These are phyloP conservation scores for Uromys caudimaculatus DNA, from an alignment of 2,797 vertebrate genomes.

Conservation along the genomic window DNA sequence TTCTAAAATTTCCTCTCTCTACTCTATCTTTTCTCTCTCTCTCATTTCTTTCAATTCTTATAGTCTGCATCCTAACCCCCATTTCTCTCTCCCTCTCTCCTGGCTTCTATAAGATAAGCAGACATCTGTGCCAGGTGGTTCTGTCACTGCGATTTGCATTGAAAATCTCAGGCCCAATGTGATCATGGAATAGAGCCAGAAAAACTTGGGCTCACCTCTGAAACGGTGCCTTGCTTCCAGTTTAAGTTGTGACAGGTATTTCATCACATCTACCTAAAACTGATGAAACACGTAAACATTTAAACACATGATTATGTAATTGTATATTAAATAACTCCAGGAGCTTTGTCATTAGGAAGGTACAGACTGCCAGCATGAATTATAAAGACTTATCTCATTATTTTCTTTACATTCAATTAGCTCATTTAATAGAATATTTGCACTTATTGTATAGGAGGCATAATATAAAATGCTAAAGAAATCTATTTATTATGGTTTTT, in stretches of 20 bases:
- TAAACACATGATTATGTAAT: not conserved
- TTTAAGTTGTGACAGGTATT: too few species aligned
- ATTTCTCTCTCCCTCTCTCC: not conserved
- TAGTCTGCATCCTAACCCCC: too few species aligned
- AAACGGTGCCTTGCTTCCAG: not conserved
- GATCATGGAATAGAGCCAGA: not conserved
- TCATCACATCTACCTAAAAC: not conserved
- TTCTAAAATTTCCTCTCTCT: accelerated
- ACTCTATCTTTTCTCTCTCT: too few species aligned
- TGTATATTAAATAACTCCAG: not conserved
- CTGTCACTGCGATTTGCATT: not conserved
- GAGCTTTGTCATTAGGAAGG: not conserved
- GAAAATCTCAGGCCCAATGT: not conserved
- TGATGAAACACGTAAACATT: not conserved
- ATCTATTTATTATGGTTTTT: not conserved
- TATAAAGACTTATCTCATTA: not conserved
- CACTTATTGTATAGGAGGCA: not conserved
- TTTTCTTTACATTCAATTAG: not conserved
- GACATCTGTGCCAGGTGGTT: too few species aligned
- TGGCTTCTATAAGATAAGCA: not conserved
- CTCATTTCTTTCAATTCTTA: not conserved
- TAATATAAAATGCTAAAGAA: not conserved
- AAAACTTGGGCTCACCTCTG: not conserved
- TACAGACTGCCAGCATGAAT: not conserved
- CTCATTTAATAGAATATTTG: not conserved